These are phyloP conservation scores for Coboldia fuscipes DNA, from an alignment of 1,140 invertebrate species.

Conservation along the genomic window DNA sequence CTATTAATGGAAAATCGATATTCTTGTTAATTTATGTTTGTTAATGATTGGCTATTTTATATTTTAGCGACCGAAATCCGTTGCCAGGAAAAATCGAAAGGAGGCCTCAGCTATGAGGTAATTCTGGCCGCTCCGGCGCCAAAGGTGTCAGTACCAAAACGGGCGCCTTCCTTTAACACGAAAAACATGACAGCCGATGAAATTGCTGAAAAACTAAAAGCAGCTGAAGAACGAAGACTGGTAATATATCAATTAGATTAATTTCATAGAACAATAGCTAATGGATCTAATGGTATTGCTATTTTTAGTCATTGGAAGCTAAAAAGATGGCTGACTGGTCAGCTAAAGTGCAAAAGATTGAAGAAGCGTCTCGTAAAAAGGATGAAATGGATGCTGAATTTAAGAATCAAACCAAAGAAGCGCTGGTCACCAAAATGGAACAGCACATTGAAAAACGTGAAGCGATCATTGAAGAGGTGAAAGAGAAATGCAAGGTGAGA, in stretches of 20 bases:
- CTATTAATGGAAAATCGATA: background rate
- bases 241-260: conserved; percentile 24
- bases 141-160: conserved; percentile 29
- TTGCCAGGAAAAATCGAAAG: conserved; percentile 72
- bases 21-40: conserved; percentile 1
- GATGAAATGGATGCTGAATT: conserved; percentile 69
- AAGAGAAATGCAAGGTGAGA: conserved; percentile 65
- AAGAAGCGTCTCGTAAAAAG: conserved; percentile 73
- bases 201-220: conserved; percentile 75
- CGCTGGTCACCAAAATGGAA: conserved; percentile 77
- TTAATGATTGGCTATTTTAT: conserved; percentile 2
- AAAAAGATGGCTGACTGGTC: conserved; percentile 62
- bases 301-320: conserved; percentile 54
- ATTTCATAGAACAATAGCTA: background rate
- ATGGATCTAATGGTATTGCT: background rate
- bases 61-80: conserved; percentile 62
- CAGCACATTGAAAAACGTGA: conserved; percentile 68
- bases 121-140: conserved; percentile 66
- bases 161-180: conserved; percentile 30
- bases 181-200: conserved; percentile 52
- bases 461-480: conserved; percentile 66
- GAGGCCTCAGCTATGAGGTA: conserved; percentile 80
- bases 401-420: conserved; percentile 62
- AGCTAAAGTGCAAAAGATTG: conserved; percentile 63
- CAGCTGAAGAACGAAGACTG: conserved; percentile 75